Evolutionary conservation across 2,888 invertebrate species (phyloP).

Genomic region (Noctua pronuba): DNA sequence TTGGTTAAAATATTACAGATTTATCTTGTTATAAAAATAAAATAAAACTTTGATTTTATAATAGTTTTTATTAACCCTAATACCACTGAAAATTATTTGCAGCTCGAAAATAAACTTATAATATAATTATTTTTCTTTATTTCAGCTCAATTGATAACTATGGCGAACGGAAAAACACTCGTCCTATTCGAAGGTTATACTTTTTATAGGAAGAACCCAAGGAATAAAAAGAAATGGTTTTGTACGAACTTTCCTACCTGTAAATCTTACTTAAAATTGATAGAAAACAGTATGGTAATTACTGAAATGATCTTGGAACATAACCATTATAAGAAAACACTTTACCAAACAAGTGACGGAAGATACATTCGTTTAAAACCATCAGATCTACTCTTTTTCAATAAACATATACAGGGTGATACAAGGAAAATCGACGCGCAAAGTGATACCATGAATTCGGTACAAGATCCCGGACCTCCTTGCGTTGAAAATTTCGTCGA

Average conservation of each 20-base stretch:
- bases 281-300: conserved; percentile 2
- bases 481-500: background rate
- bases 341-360: conserved; percentile 28
- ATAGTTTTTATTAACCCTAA: background rate
- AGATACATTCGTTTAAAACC: conserved; percentile 26
- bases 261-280: conserved; percentile 35
- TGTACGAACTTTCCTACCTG: conserved; percentile 52
- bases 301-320: conserved; percentile 18
- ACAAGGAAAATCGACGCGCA: background rate
- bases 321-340: conserved; percentile 7
- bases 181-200: conserved; percentile 48
- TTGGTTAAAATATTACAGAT: conserved; percentile 26
- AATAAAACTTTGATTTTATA: conserved; percentile 17
- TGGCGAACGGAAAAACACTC: conserved; percentile 50
- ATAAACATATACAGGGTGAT: background rate
- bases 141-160: conserved; percentile 49
- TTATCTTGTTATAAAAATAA: conserved; percentile 32
- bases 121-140: conserved; percentile 2
- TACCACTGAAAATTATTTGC: background rate
- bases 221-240: conserved; percentile 45
- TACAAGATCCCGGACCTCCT: background rate
- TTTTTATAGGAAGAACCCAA: conserved; percentile 45
- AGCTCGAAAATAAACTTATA: background rate
- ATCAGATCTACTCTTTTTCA: conserved; percentile 21
- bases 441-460: background rate